These are phyloP conservation scores for Otolemur garnettii DNA, from an alignment of 2,113 vertebrate genomes.

Conservation along the genomic window DNA sequence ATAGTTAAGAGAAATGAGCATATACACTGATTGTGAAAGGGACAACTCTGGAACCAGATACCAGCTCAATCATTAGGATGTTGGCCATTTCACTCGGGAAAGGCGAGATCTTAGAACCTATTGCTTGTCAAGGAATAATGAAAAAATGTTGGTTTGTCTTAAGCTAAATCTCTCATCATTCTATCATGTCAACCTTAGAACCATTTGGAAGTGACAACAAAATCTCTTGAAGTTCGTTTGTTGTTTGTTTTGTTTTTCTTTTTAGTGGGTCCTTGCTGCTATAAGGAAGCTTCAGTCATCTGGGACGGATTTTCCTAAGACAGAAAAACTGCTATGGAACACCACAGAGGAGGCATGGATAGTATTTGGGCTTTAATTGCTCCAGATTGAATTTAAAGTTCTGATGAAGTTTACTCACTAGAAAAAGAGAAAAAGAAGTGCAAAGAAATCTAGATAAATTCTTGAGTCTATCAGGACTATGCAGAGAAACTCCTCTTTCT, in stretches of 20 bases:
- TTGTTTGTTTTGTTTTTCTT: too few relatives aligned
- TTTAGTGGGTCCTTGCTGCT: background rate
- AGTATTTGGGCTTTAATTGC: background rate
- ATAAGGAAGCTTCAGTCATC: background rate
- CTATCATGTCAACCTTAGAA: background rate
- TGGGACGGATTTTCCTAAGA: background rate
- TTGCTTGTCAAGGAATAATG: background rate
- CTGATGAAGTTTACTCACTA: background rate
- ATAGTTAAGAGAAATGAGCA: background rate
- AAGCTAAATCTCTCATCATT: background rate
- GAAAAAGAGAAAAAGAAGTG: background rate
- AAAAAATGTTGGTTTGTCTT: background rate
- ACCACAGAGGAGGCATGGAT: background rate
- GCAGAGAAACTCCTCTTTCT: background rate
- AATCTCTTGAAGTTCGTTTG: background rate
- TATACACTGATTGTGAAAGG: background rate
- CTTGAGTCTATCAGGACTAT: background rate
- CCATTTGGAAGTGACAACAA: background rate
- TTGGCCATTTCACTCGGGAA: background rate
- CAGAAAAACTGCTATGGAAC: background rate
- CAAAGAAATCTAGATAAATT: background rate
- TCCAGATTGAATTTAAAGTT: background rate
- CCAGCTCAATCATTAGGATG: background rate
- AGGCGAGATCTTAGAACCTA: background rate
- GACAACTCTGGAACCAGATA: background rate